Base-by-base conservation (phyloP, 2,888 invertebrate genomes). In the Sericinus montela region DNA sequence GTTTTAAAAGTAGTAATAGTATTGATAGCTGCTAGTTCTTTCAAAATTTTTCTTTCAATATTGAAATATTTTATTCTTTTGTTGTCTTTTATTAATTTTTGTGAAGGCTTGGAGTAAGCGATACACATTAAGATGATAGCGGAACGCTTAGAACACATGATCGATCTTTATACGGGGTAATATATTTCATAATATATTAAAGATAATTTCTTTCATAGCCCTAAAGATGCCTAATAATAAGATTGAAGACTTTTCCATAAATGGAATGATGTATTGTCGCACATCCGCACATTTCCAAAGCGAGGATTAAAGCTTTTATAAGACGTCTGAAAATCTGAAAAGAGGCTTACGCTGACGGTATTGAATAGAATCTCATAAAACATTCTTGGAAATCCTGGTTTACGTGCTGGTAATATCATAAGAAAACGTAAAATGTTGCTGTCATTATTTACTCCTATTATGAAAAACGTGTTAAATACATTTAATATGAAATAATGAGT, bases 261-360 rank as follows among this genome's bases (percentile, higher is more conserved):
- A 48, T 49, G 43, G 59, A 56, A 65, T 68, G 62, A 66, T 67
- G 64, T 69, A 74, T 74, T 75, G 71, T 75, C 62, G 67, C 65
- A 50, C 64, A 63, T 64, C 58, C 52, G 55, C 62, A 67, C 63
- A 64, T 65, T 67, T 69, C 58, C 58, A 57, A 66, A 58, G 60
- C 60, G 64, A 37, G 66, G 70, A 75, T 80, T 77, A 73, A 69
- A 70, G 59, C 70, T 62, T 73, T 73, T 69, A 70, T 69, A 70
- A 72, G 66, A 69, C 63, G 67, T 61, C 66, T 69, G 67, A 59
- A 66, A 74, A 74, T 76, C 75, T 73, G 65, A 62, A 75, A 79
- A 79, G 78, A 73, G 66, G 74, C 72, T 80, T 78, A 77, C 63
- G 66, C 67, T 67, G 65, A 64, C 63, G 53, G 61, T 64, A 63